Evolutionary conservation across 2,888 invertebrate genomes (phyloP).

Genomic region (Leptopterna dolabrata): DNA sequence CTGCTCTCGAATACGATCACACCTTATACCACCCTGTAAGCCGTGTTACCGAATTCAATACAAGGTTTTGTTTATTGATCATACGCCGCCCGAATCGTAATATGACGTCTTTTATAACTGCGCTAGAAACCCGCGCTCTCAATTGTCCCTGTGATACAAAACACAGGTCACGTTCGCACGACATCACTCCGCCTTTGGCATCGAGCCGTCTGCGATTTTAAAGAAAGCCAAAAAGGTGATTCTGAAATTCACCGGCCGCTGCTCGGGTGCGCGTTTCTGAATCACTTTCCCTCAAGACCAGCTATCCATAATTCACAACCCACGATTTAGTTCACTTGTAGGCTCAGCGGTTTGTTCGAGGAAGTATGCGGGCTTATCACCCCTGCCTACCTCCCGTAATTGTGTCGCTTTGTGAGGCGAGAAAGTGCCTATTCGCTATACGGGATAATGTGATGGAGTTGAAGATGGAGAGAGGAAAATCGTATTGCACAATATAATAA

Average conservation of each 20-base stretch:
- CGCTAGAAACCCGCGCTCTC: background rate
- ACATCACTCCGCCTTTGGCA: background rate
- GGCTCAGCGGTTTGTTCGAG: background rate
- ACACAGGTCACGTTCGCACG: constrained; percentile 7
- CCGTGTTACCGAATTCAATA: background rate
- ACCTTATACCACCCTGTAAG: background rate
- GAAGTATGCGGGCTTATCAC: background rate
- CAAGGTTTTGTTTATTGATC: background rate
- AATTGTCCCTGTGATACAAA: background rate
- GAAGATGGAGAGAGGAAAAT: background rate
- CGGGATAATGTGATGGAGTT: background rate
- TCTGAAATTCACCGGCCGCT: background rate
- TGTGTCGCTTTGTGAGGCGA: background rate
- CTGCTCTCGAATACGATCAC: background rate
- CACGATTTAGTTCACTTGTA: background rate
- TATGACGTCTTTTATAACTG: background rate
- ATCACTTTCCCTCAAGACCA: background rate
- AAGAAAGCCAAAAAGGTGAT: background rate
- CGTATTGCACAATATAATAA: no score
- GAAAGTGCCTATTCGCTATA: background rate
- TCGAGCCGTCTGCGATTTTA: background rate
- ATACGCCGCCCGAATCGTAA: background rate
- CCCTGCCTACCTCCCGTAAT: background rate
- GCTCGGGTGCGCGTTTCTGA: background rate
- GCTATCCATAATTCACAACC: constrained; percentile 11